These are phyloP conservation scores for Taphrorychus bicolor DNA, from an alignment of 2,888 invertebrate genomes.

Conservation along the genomic window DNA sequence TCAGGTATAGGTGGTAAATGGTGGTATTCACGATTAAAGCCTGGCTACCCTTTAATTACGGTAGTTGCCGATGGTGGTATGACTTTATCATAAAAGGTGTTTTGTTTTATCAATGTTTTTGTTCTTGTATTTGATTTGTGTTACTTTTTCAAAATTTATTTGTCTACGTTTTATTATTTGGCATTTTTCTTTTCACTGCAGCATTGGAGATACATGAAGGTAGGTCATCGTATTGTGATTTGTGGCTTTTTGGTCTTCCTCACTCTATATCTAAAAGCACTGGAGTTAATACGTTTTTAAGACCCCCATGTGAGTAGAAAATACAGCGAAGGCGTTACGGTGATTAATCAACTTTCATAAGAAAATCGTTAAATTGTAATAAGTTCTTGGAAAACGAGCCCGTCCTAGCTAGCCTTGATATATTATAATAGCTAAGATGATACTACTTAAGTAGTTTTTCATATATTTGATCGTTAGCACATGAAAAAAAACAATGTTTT, in stretches of 20 bases:
- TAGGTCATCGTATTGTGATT: slow-evolving; percentile 58
- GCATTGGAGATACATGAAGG: slow-evolving; percentile 86
- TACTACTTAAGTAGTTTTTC: too few relatives aligned
- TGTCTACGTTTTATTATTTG: not conserved
- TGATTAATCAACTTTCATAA: not conserved
- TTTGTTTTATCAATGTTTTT: not conserved
- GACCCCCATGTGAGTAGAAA: not conserved
- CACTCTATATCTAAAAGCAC: too few relatives aligned
- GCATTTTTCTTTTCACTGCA: slow-evolving; percentile 61
- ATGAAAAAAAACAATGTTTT: too few relatives aligned
- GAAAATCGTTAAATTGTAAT: not conserved
- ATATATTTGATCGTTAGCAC: too few relatives aligned
- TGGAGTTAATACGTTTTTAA: too few relatives aligned
- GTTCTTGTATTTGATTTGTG: slow-evolving; percentile 37
- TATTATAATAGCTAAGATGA: too few relatives aligned
- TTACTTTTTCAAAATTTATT: slow-evolving; percentile 46
- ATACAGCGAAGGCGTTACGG: not conserved
- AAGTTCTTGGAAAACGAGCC: not conserved
- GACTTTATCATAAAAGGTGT: not conserved
- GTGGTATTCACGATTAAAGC: not conserved
- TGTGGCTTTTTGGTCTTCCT: not conserved
- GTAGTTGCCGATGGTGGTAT: not conserved
- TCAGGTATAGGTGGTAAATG: not conserved
- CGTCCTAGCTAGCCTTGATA: not conserved
- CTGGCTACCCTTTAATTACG: not conserved